A percentile compares a stretch with the other conserved stretches of the same genome.
phyloP scores from a whole-genome alignment of 1,140 invertebrate genomes.

The Pseudomyrmex pallidus region DNA sequence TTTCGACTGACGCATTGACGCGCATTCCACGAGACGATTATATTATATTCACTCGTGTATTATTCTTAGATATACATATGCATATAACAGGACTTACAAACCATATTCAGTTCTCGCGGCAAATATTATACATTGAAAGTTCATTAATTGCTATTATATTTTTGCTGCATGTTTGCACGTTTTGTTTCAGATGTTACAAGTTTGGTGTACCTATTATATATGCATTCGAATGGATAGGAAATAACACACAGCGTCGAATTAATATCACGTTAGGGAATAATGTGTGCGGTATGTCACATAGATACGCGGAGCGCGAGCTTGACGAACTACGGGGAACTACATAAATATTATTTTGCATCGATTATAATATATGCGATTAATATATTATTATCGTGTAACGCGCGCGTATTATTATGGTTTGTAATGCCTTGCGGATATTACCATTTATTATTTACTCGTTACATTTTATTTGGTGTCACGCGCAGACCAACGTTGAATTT shows the following conservation, averaged over 20 bases:
- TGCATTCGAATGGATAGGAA: not conserved
- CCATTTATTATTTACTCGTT: slow-evolving; percentile 55
- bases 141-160: not conserved
- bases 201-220: not conserved
- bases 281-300: not conserved
- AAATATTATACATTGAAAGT: not conserved
- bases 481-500: slow-evolving; percentile 54
- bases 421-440: slow-evolving; percentile 22
- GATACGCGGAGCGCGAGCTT: slow-evolving; percentile 21
- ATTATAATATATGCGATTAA: slow-evolving; percentile 50
- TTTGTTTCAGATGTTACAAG: not conserved
- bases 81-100: not conserved
- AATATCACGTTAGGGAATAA: slow-evolving; percentile 40
- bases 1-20: not conserved
- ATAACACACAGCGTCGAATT: slow-evolving; percentile 37
- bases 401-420: slow-evolving; percentile 3
- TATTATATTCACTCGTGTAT: not conserved
- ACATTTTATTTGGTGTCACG: slow-evolving; percentile 58
- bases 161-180: not conserved
- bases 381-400: slow-evolving; percentile 36
- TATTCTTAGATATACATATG: not conserved
- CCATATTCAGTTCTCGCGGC: not conserved
- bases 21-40: not conserved
- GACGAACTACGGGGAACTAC: slow-evolving; percentile 39
- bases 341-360: slow-evolving; percentile 31